phyloP scores from a whole-genome alignment of 2,113 vertebrate species.

The Pycnonotus jocosus region DNA sequence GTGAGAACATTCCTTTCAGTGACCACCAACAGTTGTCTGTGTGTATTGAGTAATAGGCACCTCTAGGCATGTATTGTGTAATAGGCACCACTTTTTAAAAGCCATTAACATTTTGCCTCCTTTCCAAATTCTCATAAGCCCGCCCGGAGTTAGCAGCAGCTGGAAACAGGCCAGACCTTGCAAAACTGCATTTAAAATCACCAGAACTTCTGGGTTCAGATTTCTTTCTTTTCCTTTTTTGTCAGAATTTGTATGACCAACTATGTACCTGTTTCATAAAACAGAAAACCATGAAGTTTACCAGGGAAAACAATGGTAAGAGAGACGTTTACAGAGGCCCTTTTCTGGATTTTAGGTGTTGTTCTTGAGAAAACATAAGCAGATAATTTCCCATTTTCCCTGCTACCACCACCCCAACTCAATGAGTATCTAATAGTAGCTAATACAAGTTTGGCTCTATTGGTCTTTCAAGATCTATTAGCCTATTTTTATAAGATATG shows the following conservation, averaged over 20 bases:
- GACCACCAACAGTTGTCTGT: background rate
- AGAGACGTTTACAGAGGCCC: background rate
- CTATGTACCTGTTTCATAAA: background rate
- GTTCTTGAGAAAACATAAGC: background rate
- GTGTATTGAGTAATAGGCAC: background rate
- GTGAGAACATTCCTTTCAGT: background rate
- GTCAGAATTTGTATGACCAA: background rate
- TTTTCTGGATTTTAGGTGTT: background rate
- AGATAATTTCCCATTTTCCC: background rate
- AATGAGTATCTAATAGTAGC: background rate
- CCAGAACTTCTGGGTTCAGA: background rate
- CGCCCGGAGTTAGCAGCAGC: background rate
- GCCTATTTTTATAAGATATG: background rate
- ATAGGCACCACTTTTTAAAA: background rate
- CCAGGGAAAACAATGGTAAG: background rate
- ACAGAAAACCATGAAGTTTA: background rate
- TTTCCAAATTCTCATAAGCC: background rate
- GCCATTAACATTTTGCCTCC: background rate
- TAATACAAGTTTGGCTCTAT: background rate
- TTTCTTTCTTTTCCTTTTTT: background rate
- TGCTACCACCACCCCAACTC: rapidly evolving
- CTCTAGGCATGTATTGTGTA: background rate
- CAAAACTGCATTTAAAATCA: background rate
- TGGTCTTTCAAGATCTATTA: background rate
- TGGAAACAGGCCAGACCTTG: background rate